Conservation (phyloP, 2,797 vertebrate species). For the Schizothorax lantsangensis region DNA sequence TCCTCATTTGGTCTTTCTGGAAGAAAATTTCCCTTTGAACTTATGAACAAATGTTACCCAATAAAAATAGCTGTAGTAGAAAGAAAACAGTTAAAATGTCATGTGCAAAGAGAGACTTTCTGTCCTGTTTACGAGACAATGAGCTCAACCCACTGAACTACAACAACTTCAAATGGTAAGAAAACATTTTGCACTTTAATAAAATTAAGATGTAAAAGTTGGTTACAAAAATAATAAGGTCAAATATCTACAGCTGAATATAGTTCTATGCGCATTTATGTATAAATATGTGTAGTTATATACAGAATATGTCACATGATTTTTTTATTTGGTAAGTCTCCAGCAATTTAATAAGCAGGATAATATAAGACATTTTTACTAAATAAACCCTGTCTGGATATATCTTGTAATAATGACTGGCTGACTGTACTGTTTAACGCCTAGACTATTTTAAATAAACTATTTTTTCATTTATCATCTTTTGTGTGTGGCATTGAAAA, state of each 20-base stretch:
- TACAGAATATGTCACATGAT: not conserved
- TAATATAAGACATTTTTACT: not conserved
- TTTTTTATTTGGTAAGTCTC: not conserved
- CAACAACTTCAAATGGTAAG: not conserved
- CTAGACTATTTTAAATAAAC: slow-evolving; percentile 34
- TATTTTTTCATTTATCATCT: not conserved
- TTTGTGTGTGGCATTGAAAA: slow-evolving; percentile 24
- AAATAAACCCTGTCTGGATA: slow-evolving; percentile 11
- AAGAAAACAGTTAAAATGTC: not conserved
- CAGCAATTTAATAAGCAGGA: not conserved
- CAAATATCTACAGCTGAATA: not conserved
- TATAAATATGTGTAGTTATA: not conserved
- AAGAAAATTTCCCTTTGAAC: not conserved
- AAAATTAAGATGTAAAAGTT: not conserved
- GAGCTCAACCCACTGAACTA: not conserved
- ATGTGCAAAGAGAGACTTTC: not conserved
- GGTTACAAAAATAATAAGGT: not conserved
- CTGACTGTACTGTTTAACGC: slow-evolving; percentile 18
- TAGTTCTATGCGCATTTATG: not conserved
- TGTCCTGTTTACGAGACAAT: not conserved
- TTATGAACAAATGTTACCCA: not conserved
- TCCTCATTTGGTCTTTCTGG: not conserved
- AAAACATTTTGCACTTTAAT: not conserved
- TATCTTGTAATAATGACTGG: slow-evolving; percentile 6
- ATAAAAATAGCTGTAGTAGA: not conserved